Percentiles rank a stretch among this genome's conserved stretches.
These are phyloP conservation scores for Drosophila punjabiensis DNA, from an alignment of 1,140 invertebrate genomes.

Conservation along the genomic window DNA sequence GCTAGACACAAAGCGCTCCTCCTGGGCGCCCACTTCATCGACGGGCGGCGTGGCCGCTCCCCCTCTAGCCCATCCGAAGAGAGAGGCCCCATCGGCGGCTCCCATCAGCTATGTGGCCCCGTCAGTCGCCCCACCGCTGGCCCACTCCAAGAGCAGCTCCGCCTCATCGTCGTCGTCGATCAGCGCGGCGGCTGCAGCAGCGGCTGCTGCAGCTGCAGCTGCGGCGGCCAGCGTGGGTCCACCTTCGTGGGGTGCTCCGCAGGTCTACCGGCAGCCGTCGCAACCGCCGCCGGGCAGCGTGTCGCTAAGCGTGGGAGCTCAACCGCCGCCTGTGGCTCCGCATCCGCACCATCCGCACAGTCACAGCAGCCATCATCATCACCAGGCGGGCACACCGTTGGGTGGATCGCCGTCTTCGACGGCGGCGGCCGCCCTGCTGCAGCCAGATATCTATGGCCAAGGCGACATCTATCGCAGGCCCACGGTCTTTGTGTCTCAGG, in stretches of 20 bases:
- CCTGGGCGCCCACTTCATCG: conserved; percentile 68
- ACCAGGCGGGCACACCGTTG: conserved; percentile 83
- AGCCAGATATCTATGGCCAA: conserved; percentile 86
- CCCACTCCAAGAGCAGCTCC: conserved; percentile 79
- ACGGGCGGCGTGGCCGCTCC: conserved; percentile 20
- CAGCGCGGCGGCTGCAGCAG: conserved; percentile 67
- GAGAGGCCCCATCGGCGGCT: conserved; percentile 76
- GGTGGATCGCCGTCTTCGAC: conserved; percentile 80
- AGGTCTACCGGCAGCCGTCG: conserved; percentile 75
- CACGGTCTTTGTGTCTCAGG: conserved; percentile 87
- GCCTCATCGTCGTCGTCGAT: conserved; percentile 71
- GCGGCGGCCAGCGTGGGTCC: conserved; percentile 75
- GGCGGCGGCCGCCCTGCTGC: conserved; percentile 85
- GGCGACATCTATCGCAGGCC: conserved; percentile 88
- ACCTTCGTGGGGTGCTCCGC: conserved; percentile 78
- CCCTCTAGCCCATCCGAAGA: conserved; percentile 72
- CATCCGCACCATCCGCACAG: conserved; percentile 53
- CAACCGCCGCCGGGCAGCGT: conserved; percentile 61
- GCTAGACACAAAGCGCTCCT: conserved; percentile 76
- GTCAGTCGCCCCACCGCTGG: conserved; percentile 67
- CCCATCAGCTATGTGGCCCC: conserved; percentile 68
- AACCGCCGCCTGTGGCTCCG: conserved; percentile 47
- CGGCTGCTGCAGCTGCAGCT: conserved; percentile 69
- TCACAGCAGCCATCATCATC: conserved; percentile 64
- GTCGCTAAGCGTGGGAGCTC: conserved; percentile 34